Percentiles rank a stretch among this genome's conserved stretches.
Conservation (phyloP, 2,888 invertebrate species). For the Myopa testacea region DNA sequence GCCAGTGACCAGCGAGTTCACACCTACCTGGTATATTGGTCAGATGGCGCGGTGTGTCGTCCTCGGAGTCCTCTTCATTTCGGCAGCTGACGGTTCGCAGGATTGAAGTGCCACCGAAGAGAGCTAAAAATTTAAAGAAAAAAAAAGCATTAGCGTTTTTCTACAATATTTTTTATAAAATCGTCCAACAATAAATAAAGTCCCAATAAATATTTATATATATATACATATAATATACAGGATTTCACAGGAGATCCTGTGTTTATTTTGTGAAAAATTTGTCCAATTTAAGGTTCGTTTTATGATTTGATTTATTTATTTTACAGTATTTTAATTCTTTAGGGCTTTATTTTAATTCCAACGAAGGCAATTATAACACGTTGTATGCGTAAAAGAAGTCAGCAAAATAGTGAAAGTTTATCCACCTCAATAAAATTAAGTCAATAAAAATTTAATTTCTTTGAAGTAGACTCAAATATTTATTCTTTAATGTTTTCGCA, state of each 20-base stretch:
- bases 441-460: not conserved
- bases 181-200: too few species aligned
- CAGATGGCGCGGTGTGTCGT: constrained; percentile 58
- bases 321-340: too few species aligned
- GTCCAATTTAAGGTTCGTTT: too few species aligned
- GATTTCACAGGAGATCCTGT: too few species aligned
- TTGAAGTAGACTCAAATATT: not conserved
- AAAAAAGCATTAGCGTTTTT: not conserved
- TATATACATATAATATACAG: too few species aligned
- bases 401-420: constrained; percentile 1
- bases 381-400: too few species aligned
- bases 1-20: not conserved
- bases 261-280: too few species aligned
- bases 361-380: too few species aligned
- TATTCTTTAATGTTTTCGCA: not conserved
- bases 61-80: constrained; percentile 31
- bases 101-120: not conserved
- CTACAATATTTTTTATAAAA: too few species aligned
- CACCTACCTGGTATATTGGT: constrained; percentile 62
- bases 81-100: not conserved
- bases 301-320: too few species aligned
- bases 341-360: too few species aligned
- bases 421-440: not conserved
- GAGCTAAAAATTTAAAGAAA: not conserved
- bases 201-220: too few species aligned